Conservation (phyloP, 2,797 vertebrate genomes). For the Myotis pilosus region DNA sequence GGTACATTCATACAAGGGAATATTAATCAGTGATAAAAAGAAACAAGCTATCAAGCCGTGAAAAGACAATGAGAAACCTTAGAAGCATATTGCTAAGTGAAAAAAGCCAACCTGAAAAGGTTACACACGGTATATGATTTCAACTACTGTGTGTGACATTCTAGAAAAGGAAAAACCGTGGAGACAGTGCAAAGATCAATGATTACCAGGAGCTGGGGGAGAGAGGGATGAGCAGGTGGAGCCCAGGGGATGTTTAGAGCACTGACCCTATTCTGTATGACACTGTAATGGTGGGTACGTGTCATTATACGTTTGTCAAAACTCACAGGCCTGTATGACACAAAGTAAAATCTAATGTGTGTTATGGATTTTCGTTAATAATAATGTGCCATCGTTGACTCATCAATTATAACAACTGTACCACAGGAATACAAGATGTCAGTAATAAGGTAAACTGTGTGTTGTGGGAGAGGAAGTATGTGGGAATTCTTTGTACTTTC, state of each 20-base stretch:
- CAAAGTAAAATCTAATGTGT: neutral
- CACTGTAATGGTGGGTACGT: neutral
- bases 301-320: neutral
- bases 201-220: neutral
- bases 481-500: constrained; percentile 13
- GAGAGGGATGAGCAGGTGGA: neutral
- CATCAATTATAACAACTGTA: neutral
- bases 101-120: neutral
- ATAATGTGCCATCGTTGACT: neutral
- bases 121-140: neutral
- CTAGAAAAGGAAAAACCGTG: neutral
- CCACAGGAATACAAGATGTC: neutral
- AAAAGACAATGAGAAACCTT: neutral
- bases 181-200: neutral
- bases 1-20: neutral
- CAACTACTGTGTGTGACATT: neutral
- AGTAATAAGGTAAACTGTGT: neutral
- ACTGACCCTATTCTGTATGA: neutral
- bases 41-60: neutral
- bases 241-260: neutral
- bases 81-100: neutral
- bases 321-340: neutral
- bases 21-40: neutral
- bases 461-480: neutral
- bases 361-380: neutral